Evolutionary conservation across 1,140 invertebrate species (phyloP).

Genomic region (Halyomorpha halys): DNA sequence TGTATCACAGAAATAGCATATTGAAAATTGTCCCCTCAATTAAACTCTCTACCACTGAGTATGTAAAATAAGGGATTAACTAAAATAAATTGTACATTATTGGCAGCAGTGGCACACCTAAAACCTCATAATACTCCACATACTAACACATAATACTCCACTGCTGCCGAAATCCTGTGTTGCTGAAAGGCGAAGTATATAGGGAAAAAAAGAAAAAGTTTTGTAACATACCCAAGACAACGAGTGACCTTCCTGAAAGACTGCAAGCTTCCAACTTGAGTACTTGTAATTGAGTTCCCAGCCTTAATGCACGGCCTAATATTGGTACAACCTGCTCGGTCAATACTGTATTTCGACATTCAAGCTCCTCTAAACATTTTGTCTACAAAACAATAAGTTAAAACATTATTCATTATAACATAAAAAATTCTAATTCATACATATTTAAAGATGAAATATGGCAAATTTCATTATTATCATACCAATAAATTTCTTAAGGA

Average conservation of each 20-base stretch:
- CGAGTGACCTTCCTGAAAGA: slow-evolving; percentile 51
- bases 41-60: too few species aligned
- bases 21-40: too few species aligned
- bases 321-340: slow-evolving; percentile 58
- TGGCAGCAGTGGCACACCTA: too few species aligned
- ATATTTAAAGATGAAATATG: background rate
- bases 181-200: too few species aligned
- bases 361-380: slow-evolving; percentile 55
- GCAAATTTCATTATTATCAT: background rate
- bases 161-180: too few species aligned
- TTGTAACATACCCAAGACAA: slow-evolving; percentile 47
- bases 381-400: slow-evolving; percentile 43
- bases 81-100: too few species aligned
- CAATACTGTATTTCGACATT: slow-evolving; percentile 52
- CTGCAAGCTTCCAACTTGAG: slow-evolving; percentile 65
- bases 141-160: too few species aligned
- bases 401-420: background rate
- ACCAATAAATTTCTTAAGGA: background rate
- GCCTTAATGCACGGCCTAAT: slow-evolving; percentile 53
- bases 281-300: slow-evolving; percentile 53
- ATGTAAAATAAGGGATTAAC: too few species aligned
- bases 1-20: too few species aligned
- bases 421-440: background rate
- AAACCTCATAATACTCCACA: too few species aligned
- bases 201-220: too few species aligned